A percentile compares a stretch with the other conserved stretches of the same genome.
phyloP scores from a whole-genome alignment of 2,888 invertebrate species.

The Deroplatys truncata region DNA sequence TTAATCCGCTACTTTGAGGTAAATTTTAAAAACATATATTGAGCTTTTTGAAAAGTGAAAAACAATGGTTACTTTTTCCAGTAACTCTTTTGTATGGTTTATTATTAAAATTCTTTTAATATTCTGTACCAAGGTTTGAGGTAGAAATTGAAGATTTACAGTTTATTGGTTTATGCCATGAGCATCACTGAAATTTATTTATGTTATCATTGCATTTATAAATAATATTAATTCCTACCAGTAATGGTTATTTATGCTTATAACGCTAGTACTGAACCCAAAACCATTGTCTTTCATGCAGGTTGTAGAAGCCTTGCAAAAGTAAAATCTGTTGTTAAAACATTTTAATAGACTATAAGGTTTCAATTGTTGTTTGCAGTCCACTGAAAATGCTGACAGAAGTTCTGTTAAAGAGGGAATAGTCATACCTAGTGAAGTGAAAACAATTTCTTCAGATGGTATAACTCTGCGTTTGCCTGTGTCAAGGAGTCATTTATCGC shows the following conservation, averaged over 20 bases:
- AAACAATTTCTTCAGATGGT: neutral
- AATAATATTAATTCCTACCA: no score
- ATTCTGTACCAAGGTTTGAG: neutral
- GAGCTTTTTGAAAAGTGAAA: neutral
- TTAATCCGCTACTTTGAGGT: conserved; percentile 11
- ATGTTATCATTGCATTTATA: no score
- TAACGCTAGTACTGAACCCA: no score
- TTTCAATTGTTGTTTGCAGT: neutral
- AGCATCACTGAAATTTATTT: no score
- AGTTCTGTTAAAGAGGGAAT: neutral
- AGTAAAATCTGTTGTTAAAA: no score
- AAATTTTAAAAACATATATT: neutral
- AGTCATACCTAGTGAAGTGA: neutral
- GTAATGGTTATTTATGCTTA: no score
- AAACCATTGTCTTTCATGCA: no score
- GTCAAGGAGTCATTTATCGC: neutral
- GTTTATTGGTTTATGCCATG: neutral
- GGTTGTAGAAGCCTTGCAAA: no score
- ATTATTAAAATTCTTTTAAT: neutral
- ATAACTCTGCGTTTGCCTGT: neutral
- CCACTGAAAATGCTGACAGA: neutral
- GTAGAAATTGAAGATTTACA: neutral
- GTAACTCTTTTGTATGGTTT: neutral
- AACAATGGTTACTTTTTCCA: neutral
- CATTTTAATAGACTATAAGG: no score